These are phyloP conservation scores for Zaprionus ornatus DNA, from an alignment of 1,140 invertebrate species.

Conservation along the genomic window DNA sequence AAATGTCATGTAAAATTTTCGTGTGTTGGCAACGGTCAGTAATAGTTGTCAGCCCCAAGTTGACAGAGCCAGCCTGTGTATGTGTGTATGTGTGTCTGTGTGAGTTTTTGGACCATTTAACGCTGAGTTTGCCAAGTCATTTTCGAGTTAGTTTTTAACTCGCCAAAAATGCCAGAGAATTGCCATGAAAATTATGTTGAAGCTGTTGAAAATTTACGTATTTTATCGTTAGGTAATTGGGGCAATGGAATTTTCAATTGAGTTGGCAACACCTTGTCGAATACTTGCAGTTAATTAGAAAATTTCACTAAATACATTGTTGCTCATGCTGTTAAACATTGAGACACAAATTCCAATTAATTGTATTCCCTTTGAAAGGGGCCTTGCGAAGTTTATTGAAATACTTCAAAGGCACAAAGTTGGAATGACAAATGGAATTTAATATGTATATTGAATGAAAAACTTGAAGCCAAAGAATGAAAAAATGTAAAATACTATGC, in stretches of 20 bases:
- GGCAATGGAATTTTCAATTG: slow-evolving; percentile 28
- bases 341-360: too few species aligned
- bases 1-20: slow-evolving; percentile 77
- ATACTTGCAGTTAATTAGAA: background rate
- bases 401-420: too few species aligned
- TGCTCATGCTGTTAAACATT: too few species aligned
- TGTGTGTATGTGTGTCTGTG: slow-evolving; percentile 18
- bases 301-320: background rate
- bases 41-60: slow-evolving; percentile 54
- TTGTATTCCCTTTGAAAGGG: too few species aligned
- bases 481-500: too few species aligned
- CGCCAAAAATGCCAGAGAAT: slow-evolving; percentile 24
- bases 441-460: too few species aligned
- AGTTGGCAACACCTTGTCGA: slow-evolving; percentile 1
- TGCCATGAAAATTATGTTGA: slow-evolving; percentile 40
- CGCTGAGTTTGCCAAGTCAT: slow-evolving; percentile 69
- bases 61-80: background rate
- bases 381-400: too few species aligned
- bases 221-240: slow-evolving; percentile 4
- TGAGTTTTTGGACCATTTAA: slow-evolving; percentile 53
- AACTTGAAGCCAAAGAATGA: too few species aligned
- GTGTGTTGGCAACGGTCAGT: slow-evolving; percentile 55
- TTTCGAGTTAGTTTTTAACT: slow-evolving; percentile 51
- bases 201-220: slow-evolving; percentile 29
- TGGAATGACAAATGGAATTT: too few species aligned